These are phyloP conservation scores for Megaleporinus macrocephalus DNA, from an alignment of 2,113 vertebrate genomes.

Conservation along the genomic window DNA sequence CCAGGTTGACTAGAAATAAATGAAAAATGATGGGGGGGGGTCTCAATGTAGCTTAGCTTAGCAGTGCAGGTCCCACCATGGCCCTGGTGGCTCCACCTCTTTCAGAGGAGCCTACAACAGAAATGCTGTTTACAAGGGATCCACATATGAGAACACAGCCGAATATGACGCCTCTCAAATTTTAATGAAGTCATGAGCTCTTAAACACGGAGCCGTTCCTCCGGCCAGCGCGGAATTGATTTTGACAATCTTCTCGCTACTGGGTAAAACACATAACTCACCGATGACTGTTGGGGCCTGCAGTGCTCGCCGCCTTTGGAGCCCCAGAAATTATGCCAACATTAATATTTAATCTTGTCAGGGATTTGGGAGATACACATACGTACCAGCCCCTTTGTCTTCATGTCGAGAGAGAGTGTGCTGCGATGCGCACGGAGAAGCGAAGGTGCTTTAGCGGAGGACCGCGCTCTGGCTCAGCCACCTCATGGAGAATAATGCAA, in stretches of 20 bases:
- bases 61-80: too few species aligned
- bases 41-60: too few species aligned
- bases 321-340: slow-evolving; percentile 74
- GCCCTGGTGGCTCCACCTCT: too few species aligned
- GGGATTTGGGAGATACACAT: slow-evolving; percentile 69
- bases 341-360: slow-evolving; percentile 81
- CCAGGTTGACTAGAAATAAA: too few species aligned
- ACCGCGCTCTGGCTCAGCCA: slow-evolving; percentile 37
- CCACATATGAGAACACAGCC: too few species aligned
- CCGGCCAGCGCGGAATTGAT: slow-evolving; percentile 70
- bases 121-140: too few species aligned
- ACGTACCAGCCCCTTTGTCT: slow-evolving; percentile 77
- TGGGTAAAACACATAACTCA: slow-evolving; percentile 73
- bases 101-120: too few species aligned
- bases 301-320: slow-evolving; percentile 61
- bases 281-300: slow-evolving; percentile 69
- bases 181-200: slow-evolving; percentile 21
- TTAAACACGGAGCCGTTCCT: slow-evolving; percentile 62
- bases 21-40: too few species aligned
- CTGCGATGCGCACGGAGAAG: slow-evolving; percentile 17
- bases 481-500: slow-evolving; percentile 65
- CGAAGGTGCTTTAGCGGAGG: slow-evolving; percentile 35
- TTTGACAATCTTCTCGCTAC: slow-evolving; percentile 74
- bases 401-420: slow-evolving; percentile 55
- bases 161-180: not conserved